Percentiles rank a stretch among this genome's conserved stretches.
Evolutionary conservation across 2,797 vertebrate genomes (phyloP).

Genomic region (Gambelia wislizenii): DNA sequence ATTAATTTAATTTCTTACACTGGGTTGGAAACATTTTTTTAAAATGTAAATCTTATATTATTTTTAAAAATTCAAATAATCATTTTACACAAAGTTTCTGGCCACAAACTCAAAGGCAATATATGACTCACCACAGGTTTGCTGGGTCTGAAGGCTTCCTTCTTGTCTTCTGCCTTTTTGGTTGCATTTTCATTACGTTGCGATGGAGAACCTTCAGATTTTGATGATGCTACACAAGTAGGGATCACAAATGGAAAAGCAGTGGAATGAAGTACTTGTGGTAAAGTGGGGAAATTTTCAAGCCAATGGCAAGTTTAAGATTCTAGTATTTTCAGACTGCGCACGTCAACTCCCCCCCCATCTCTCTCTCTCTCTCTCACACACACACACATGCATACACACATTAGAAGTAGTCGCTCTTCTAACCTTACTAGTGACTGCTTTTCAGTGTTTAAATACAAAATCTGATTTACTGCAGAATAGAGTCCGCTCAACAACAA

Average conservation of each 20-base stretch:
- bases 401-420: background rate
- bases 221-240: conserved; percentile 87
- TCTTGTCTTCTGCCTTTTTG: conserved; percentile 92
- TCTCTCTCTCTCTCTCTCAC: too few species aligned
- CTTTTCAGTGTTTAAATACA: background rate
- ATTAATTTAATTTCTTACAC: background rate
- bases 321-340: too few species aligned
- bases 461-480: background rate
- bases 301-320: background rate
- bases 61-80: too few species aligned
- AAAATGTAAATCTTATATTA: background rate
- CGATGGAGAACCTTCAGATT: conserved; percentile 91
- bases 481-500: too few species aligned
- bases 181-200: conserved; percentile 87
- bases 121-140: conserved; percentile 89
- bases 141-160: conserved; percentile 86
- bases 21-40: background rate
- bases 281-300: background rate
- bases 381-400: background rate
- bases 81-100: background rate
- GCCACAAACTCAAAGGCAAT: background rate
- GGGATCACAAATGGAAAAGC: conserved; percentile 24
- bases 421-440: background rate
- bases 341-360: too few species aligned
- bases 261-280: background rate